These are phyloP conservation scores for Trichogramma pretiosum DNA, from an alignment of 1,140 invertebrate genomes.

Conservation along the genomic window DNA sequence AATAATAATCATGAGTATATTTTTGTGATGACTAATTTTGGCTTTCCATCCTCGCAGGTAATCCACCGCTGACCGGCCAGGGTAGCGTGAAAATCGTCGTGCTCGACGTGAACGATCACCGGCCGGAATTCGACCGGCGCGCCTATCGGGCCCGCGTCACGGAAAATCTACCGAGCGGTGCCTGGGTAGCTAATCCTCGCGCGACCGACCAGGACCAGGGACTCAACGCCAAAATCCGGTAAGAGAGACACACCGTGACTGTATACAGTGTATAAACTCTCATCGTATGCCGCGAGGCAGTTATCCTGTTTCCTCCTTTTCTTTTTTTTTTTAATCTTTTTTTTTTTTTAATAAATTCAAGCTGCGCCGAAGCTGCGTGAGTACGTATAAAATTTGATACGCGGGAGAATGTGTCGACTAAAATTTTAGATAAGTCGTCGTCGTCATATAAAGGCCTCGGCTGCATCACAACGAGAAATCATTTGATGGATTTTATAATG, in stretches of 20 bases:
- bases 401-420: no score
- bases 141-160: conserved; percentile 65
- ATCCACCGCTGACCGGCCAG: conserved; percentile 78
- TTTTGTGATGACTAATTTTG: no score
- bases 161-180: conserved; percentile 68
- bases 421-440: no score
- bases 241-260: conserved; percentile 21
- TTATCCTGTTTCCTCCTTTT: background rate
- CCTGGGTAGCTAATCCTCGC: conserved; percentile 60
- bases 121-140: conserved; percentile 71
- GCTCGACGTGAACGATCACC: conserved; percentile 89
- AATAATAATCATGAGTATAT: no score
- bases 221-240: conserved; percentile 74
- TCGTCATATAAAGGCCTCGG: no score
- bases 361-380: no score
- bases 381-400: no score
- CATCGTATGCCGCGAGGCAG: no score
- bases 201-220: conserved; percentile 76
- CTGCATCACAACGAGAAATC: no score
- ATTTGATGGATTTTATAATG: no score
- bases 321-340: no score
- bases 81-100: conserved; percentile 81
- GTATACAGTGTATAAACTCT: background rate
- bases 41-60: conserved; percentile 62
- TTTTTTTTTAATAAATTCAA: no score